These are phyloP conservation scores for Batillaria attramentaria DNA, from an alignment of 1,140 invertebrate genomes.

Conservation along the genomic window DNA sequence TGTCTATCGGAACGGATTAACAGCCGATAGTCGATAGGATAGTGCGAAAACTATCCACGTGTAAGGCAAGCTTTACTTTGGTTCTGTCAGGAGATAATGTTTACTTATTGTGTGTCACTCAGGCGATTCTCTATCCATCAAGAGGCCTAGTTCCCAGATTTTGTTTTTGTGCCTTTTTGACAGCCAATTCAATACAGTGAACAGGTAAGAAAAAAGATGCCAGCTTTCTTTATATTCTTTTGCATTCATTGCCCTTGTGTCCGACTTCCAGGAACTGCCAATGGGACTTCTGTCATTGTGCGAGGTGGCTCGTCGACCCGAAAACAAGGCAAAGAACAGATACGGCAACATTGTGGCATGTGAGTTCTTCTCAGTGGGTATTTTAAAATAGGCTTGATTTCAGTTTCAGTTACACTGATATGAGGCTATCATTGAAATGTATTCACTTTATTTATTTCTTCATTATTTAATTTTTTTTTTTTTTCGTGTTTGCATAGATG, in stretches of 20 bases:
- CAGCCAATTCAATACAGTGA: background rate
- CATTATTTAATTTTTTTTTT: too few species aligned
- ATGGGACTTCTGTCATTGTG: slow-evolving; percentile 60
- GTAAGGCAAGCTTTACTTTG: too few species aligned
- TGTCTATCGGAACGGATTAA: too few species aligned
- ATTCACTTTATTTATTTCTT: too few species aligned
- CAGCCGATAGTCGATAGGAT: too few species aligned
- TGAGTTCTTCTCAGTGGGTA: slow-evolving; percentile 78
- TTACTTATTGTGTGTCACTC: too few species aligned
- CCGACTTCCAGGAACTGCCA: slow-evolving; percentile 66
- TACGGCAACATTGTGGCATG: slow-evolving; percentile 97
- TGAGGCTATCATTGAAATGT: too few species aligned
- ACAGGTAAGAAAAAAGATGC: background rate
- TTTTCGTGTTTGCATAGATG: slow-evolving; percentile 79
- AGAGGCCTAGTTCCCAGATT: background rate
- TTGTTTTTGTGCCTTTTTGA: slow-evolving; percentile 12
- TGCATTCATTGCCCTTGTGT: slow-evolving; percentile 15
- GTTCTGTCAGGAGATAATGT: too few species aligned
- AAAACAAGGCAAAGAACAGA: slow-evolving; percentile 94
- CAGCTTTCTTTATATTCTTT: background rate
- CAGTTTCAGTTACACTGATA: too few species aligned
- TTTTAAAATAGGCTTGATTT: too few species aligned
- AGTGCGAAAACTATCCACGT: too few species aligned
- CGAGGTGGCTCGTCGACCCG: slow-evolving; percentile 71
- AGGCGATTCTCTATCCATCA: background rate